Conservation (phyloP, 1,140 invertebrate genomes). For the Hylaeus volcanicus region DNA sequence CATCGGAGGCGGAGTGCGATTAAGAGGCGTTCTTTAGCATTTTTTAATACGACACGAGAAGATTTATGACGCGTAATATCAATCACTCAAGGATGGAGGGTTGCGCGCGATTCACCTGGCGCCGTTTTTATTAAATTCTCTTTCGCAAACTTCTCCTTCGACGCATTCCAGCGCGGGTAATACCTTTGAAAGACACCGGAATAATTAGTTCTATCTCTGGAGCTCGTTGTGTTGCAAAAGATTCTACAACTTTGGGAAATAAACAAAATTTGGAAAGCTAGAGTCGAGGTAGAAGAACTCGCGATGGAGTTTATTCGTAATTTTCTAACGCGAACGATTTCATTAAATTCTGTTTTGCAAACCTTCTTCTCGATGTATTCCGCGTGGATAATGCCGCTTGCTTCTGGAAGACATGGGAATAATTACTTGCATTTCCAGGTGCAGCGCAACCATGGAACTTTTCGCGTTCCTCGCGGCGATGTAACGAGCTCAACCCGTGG, state of each 20-base stretch:
- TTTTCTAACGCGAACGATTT: neutral
- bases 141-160: neutral
- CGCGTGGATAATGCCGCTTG: neutral
- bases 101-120: slow-evolving; percentile 5
- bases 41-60: slow-evolving; percentile 4
- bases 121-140: slow-evolving; percentile 33
- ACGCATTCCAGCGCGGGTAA: neutral
- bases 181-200: neutral
- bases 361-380: neutral
- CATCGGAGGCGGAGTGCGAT: neutral
- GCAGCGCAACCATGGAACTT: neutral
- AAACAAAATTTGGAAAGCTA: no score
- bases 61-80: slow-evolving; percentile 28
- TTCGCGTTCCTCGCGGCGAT: neutral
- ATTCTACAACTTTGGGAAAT: no score
- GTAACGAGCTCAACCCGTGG: no score
- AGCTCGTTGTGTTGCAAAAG: no score
- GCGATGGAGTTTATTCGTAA: no score
- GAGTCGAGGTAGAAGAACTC: no score
- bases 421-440: slow-evolving; percentile 14
- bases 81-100: neutral
- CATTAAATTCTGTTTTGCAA: slow-evolving; percentile 28
- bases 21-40: neutral
- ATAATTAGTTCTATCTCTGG: no score
- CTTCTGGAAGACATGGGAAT: neutral